These are phyloP conservation scores for Embiotoca jacksoni DNA, from an alignment of 2,113 vertebrate species.

Conservation along the genomic window DNA sequence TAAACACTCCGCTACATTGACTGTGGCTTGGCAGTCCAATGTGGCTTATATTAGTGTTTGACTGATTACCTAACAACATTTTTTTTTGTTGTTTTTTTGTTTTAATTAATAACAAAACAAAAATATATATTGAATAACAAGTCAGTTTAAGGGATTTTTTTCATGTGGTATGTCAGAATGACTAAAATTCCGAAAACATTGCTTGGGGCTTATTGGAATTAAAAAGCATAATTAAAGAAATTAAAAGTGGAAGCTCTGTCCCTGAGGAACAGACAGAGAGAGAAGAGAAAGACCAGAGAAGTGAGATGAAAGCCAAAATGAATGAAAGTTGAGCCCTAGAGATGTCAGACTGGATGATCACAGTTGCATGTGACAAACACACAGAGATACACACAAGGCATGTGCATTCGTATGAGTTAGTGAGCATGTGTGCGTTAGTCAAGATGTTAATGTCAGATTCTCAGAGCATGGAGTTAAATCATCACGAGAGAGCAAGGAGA, in stretches of 20 bases:
- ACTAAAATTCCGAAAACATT: constrained; percentile 55
- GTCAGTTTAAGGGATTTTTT: constrained; percentile 40
- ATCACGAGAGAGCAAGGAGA: constrained; percentile 11
- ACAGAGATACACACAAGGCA: constrained; percentile 11
- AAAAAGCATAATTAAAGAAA: constrained; percentile 72
- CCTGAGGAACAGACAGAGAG: constrained; percentile 36
- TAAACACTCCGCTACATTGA: background rate
- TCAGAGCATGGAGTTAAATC: constrained; percentile 15
- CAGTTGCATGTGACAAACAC: constrained; percentile 33
- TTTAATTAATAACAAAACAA: constrained; percentile 18
- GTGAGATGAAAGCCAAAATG: constrained; percentile 63
- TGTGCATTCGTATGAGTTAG: background rate
- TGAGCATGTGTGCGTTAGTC: background rate
- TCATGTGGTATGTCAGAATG: constrained; percentile 23
- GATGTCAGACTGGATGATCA: constrained; percentile 49
- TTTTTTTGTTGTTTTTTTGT: background rate
- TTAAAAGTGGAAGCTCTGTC: constrained; percentile 54
- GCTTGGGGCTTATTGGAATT: constrained; percentile 66
- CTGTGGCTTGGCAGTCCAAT: background rate
- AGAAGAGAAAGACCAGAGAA: constrained; percentile 25
- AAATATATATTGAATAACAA: background rate
- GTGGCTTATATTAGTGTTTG: background rate
- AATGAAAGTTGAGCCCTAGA: constrained; percentile 38
- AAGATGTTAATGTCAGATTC: constrained; percentile 1
- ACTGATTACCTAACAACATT: background rate